These are phyloP conservation scores for Enteromius treurensis DNA, from an alignment of 2,797 vertebrate genomes.

Conservation along the genomic window DNA sequence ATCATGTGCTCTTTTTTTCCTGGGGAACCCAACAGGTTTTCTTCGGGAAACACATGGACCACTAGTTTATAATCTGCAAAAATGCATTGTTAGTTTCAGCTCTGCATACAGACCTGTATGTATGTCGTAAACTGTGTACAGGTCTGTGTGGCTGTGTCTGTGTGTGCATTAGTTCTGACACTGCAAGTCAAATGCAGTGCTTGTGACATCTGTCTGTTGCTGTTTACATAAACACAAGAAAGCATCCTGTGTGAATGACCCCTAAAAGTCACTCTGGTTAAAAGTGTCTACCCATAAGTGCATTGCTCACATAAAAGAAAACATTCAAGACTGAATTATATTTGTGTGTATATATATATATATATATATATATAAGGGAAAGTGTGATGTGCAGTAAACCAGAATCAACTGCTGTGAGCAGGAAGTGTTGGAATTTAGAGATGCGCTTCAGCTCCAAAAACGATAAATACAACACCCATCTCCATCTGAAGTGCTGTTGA, in stretches of 20 bases:
- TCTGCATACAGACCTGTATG: background rate
- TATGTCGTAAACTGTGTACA: background rate
- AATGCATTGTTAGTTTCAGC: background rate
- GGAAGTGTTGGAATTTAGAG: constrained; percentile 3
- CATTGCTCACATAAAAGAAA: background rate
- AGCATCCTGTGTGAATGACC: constrained; percentile 5
- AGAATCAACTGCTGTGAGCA: background rate
- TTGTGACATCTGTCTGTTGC: background rate
- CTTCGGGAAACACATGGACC: background rate
- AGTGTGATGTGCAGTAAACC: background rate
- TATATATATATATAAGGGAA: too few species aligned
- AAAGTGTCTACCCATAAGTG: background rate
- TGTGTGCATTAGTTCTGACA: background rate
- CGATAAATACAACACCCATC: background rate
- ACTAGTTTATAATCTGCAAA: background rate
- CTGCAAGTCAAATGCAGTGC: background rate
- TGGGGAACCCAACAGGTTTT: background rate
- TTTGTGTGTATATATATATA: too few species aligned
- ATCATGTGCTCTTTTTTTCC: background rate
- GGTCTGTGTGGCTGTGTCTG: background rate
- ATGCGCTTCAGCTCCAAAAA: constrained; percentile 1
- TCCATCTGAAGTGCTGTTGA: background rate
- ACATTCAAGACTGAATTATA: background rate
- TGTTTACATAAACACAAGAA: background rate
- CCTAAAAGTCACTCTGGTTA: background rate